Conservation (phyloP, 1,140 invertebrate genomes). For the Megathymus violae region DNA sequence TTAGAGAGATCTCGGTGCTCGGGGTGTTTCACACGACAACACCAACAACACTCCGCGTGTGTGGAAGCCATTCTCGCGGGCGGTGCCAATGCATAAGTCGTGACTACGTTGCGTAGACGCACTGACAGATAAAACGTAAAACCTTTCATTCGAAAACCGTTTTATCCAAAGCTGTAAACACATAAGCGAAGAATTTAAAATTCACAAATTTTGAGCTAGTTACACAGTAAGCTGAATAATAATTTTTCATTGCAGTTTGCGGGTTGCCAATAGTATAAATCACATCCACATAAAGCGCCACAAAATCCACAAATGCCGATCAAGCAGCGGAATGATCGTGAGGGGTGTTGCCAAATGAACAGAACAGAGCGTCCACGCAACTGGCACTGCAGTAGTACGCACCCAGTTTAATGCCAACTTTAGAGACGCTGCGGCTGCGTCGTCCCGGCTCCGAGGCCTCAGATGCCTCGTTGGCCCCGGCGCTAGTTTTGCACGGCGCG, state of each 20-base stretch:
- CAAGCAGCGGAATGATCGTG: slow-evolving; percentile 33
- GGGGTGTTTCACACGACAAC: slow-evolving; percentile 59
- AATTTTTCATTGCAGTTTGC: slow-evolving; percentile 37
- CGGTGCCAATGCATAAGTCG: slow-evolving; percentile 60
- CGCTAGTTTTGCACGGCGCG: slow-evolving; percentile 66
- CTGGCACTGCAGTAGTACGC: slow-evolving; percentile 73
- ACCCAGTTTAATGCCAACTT: slow-evolving; percentile 83
- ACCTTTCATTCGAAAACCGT: slow-evolving; percentile 36
- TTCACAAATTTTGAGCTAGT: slow-evolving; percentile 45
- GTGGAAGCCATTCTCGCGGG: slow-evolving; percentile 64
- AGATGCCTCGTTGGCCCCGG: slow-evolving; percentile 53
- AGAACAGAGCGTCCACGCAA: slow-evolving; percentile 79
- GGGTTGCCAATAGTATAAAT: slow-evolving; percentile 30
- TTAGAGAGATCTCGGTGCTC: slow-evolving; percentile 38
- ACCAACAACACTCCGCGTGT: slow-evolving; percentile 62
- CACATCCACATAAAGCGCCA: slow-evolving; percentile 43
- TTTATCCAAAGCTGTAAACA: slow-evolving; percentile 29
- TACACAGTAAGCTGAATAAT: slow-evolving; percentile 43
- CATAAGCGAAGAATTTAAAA: slow-evolving; percentile 25
- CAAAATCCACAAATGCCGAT: slow-evolving; percentile 38
- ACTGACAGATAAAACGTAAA: slow-evolving; percentile 54
- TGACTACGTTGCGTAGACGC: slow-evolving; percentile 76
- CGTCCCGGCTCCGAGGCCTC: slow-evolving; percentile 67
- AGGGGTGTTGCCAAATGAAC: slow-evolving; percentile 41
- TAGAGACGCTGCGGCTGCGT: slow-evolving; percentile 77